Evolutionary conservation across 2,797 vertebrate species (phyloP), one percentile per base, ranked within the genome.

Genomic region (Threskiornis aethiopicus): DNA sequence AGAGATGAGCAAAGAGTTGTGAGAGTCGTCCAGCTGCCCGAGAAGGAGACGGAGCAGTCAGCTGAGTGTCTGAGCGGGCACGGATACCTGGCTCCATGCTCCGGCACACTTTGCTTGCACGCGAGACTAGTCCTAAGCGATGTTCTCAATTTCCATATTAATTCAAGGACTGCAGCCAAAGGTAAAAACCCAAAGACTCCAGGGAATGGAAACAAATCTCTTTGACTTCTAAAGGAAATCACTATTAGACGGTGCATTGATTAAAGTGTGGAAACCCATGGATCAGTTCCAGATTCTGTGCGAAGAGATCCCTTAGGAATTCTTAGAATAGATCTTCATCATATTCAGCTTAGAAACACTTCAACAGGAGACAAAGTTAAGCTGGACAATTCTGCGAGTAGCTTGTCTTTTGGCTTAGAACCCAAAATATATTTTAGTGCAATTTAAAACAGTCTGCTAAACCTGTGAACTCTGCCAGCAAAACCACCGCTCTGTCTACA

Each of bases 181-280:
- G 79, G 76, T 83, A 88, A 90, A 89, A 94, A 59, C 49, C 85
- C 89, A 33, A 54, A 89, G 76, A 86, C 93, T 84, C 91, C 55
- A 54, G 93, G 85, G 94, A 94, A 87, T 67, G 41, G 87, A 91
- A 93, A 94, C 65, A 97, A 96, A 97, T 95, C 69, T 15, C 73
- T 93, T 87, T 91, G 95, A 89, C 84, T 97, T 85, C 75, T 87
- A 76, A 72, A 92, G 72, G 89, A 95, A 95, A 96, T 97, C 89
- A 77, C 78, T 94, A 94, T 88, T 77, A 82, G 91, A 72, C 6
- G 2, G 73, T 79, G 87, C 85, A 73, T 79, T 94, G 95, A 93
- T 92, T 94, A 77, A 94, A 95, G 83, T 67, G 77, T 96, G 92
- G 77, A 94, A 96, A 77, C 52, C 78, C 54, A 37, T 89, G 94